phyloP scores from a whole-genome alignment of 2,113 vertebrate species.

The Pseudorhombus dupliciocellatus region DNA sequence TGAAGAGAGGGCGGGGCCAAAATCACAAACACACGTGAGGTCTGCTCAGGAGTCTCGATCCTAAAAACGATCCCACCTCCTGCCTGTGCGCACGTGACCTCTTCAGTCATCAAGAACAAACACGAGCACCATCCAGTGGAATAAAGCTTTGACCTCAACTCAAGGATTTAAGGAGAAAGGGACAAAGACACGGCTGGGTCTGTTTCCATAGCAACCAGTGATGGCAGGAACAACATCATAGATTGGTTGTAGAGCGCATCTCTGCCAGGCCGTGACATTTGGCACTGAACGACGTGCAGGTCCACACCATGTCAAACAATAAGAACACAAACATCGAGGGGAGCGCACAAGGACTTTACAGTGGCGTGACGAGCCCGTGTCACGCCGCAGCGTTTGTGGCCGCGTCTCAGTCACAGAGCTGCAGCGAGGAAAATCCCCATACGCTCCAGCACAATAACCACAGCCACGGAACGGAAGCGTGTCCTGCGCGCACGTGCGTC shows the following conservation, averaged over 20 bases:
- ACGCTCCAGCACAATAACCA: conserved; percentile 27
- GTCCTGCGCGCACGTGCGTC: conserved; percentile 7
- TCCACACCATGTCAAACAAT: conserved; percentile 44
- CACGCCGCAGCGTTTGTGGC: conserved; percentile 8
- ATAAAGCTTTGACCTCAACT: conserved; percentile 30
- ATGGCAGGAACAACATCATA: conserved; percentile 12
- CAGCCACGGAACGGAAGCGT: conserved; percentile 34
- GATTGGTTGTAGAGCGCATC: conserved; percentile 24
- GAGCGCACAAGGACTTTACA: conserved; percentile 18
- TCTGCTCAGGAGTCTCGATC: neutral
- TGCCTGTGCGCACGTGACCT: too few relatives aligned
- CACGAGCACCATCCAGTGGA: conserved; percentile 19
- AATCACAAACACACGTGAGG: conserved; percentile 10
- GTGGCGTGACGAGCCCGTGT: neutral
- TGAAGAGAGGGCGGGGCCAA: conserved; percentile 14
- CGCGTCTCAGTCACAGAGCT: too few relatives aligned
- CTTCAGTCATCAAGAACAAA: conserved; percentile 46
- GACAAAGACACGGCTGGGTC: neutral
- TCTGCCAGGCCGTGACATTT: conserved; percentile 39
- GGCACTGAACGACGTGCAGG: conserved; percentile 59
- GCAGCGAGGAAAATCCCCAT: neutral
- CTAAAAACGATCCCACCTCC: too few relatives aligned
- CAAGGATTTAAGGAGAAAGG: neutral
- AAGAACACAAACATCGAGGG: conserved; percentile 31
- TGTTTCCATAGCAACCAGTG: conserved; percentile 47